phyloP scores from a whole-genome alignment of 2,888 invertebrate species.

The Tipula helvola region DNA sequence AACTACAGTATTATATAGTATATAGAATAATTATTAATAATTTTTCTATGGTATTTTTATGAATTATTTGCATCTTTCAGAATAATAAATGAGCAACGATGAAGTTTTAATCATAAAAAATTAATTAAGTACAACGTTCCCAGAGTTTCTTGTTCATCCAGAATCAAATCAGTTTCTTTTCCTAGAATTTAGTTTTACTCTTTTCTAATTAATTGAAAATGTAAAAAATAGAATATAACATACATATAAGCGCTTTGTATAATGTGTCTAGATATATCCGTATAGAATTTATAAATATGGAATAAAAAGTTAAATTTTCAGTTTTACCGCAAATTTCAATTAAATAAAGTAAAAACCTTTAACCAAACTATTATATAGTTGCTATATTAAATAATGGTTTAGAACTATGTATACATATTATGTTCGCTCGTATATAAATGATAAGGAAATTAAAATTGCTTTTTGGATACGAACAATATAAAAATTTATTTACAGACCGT shows the following conservation, averaged over 20 bases:
- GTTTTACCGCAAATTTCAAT: background rate
- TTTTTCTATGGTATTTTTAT: no score
- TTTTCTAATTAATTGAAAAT: background rate
- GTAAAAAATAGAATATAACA: background rate
- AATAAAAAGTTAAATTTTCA: background rate
- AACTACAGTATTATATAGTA: no score
- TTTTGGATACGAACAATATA: background rate
- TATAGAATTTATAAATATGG: background rate
- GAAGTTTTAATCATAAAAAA: background rate
- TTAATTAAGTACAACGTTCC: background rate
- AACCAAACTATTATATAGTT: background rate
- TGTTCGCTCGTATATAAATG: background rate
- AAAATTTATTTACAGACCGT: background rate
- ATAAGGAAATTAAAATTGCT: background rate
- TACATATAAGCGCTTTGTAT: background rate
- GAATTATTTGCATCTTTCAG: no score
- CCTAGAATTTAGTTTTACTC: background rate
- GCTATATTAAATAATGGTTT: background rate
- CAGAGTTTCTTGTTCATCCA: background rate
- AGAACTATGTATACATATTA: background rate
- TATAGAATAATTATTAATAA: no score
- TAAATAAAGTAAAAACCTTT: background rate
- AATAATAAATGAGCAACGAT: background rate
- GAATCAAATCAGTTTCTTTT: background rate
- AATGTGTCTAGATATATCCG: background rate